Conservation (phyloP, 1,140 invertebrate genomes). For the Nasonia giraulti region DNA sequence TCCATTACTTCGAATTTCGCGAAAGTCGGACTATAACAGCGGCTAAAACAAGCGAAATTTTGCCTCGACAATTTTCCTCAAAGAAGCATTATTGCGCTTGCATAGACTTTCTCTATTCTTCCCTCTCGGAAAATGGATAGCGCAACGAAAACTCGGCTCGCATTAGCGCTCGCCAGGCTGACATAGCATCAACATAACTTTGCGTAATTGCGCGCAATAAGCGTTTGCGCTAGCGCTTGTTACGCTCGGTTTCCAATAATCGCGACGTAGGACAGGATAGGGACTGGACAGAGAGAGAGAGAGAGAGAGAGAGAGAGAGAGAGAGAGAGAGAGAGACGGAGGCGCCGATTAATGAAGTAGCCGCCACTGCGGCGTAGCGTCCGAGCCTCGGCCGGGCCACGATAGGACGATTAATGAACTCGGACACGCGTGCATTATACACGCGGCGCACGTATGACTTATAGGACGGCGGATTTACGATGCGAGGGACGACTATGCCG, state of each 20-base stretch:
- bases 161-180: constrained; percentile 10
- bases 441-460: constrained; percentile 21
- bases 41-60: background rate
- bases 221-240: constrained; percentile 11
- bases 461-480: constrained; percentile 18
- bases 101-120: too few species aligned
- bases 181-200: constrained; percentile 30
- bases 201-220: constrained; percentile 27
- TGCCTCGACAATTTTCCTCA: background rate
- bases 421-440: constrained; percentile 30
- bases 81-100: too few species aligned
- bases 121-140: too few species aligned
- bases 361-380: background rate
- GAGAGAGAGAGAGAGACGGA: too few species aligned
- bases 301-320: background rate
- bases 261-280: background rate
- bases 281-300: constrained; percentile 1
- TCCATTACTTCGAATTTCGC: background rate
- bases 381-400: background rate
- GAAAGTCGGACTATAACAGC: background rate
- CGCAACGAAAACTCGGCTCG: background rate
- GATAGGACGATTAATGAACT: constrained; percentile 45
- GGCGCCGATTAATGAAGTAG: constrained; percentile 37
- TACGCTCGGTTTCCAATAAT: constrained; percentile 18
- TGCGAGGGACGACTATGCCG: background rate